A percentile compares a stretch with the other conserved stretches of the same genome.
These are phyloP conservation scores for Polypedilum pembai DNA, from an alignment of 1,140 invertebrate genomes.

Conservation along the genomic window DNA sequence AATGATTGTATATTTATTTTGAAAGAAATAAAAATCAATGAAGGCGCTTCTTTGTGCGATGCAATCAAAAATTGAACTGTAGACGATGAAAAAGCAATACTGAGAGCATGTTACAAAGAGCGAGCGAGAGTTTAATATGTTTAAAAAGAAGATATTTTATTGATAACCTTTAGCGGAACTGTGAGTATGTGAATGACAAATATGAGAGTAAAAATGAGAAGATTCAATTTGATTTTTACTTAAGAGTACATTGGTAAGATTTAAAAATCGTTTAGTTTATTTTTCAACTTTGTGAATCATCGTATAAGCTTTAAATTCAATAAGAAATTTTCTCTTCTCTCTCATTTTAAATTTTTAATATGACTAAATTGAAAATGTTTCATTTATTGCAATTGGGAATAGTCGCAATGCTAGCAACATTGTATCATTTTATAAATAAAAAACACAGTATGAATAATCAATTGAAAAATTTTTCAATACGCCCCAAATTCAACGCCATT, in stretches of 20 bases:
- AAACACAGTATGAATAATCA: not conserved
- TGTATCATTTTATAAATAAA: too few relatives aligned
- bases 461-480: not conserved
- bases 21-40: not conserved
- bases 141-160: not conserved
- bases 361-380: slow-evolving; percentile 3
- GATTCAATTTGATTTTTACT: too few relatives aligned
- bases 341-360: not conserved
- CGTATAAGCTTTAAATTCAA: too few relatives aligned
- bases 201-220: too few relatives aligned
- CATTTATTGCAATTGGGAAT: slow-evolving; percentile 17
- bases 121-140: not conserved
- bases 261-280: too few relatives aligned
- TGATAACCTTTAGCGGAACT: not conserved
- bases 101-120: not conserved
- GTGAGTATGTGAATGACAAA: not conserved
- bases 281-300: too few relatives aligned
- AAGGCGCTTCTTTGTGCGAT: not conserved
- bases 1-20: not conserved
- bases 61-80: not conserved
- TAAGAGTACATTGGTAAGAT: too few relatives aligned
- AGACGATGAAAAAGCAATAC: not conserved
- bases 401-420: not conserved
- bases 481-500: slow-evolving; percentile 9
- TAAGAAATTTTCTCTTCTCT: not conserved